Conservation (phyloP, 2,113 vertebrate genomes). For the Thermophis baileyi region DNA sequence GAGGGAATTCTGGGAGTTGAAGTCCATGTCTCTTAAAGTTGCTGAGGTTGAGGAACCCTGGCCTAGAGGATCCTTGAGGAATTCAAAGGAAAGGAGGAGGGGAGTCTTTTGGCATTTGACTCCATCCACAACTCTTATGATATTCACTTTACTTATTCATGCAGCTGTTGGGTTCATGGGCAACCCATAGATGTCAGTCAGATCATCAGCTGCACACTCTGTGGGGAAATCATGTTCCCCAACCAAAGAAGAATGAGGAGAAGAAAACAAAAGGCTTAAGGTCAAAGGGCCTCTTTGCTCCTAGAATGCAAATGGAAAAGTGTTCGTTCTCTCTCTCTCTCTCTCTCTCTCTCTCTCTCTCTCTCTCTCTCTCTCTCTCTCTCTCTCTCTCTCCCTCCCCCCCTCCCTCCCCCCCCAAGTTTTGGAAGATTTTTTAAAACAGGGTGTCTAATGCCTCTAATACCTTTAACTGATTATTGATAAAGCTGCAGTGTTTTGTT, state of each 20-base stretch:
- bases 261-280: neutral
- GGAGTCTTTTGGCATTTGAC: neutral
- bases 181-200: neutral
- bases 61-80: neutral
- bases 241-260: neutral
- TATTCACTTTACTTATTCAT: neutral
- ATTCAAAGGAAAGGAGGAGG: neutral
- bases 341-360: too few relatives aligned
- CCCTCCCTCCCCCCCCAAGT: neutral
- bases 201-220: neutral
- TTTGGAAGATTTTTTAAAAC: neutral
- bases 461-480: neutral
- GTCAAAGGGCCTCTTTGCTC: neutral
- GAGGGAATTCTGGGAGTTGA: neutral
- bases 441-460: neutral
- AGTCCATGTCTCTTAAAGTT: neutral
- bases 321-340: too few relatives aligned
- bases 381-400: too few relatives aligned
- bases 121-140: neutral
- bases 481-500: neutral
- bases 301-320: neutral
- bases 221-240: neutral
- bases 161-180: neutral
- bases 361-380: too few relatives aligned
- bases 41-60: neutral